Evolutionary conservation across 2,797 vertebrate species (phyloP), one percentile per base, ranked within the genome.

Genomic region (Melanotaenia maccullochi): DNA sequence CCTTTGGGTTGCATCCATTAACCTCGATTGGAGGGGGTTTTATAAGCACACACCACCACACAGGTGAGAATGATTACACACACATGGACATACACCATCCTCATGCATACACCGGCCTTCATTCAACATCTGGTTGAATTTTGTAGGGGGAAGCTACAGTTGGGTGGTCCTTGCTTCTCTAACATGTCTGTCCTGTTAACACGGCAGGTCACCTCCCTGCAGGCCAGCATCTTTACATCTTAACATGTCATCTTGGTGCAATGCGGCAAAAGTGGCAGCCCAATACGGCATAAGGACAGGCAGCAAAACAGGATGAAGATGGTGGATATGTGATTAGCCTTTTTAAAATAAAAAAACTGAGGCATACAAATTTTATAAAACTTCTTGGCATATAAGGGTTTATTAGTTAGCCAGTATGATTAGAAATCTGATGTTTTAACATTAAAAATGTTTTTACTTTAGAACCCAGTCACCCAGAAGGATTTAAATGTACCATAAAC

Each of bases 41-140:
- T 78, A 44, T 47, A 20, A 47, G 44, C 58, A 68, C 55, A 57
- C 71, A 65, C 42, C 28, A 42, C n/a, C 24, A 84, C 82, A 79
- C 93, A 93, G 93, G 92, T 94, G 93, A 94, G 90, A 94, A 91
- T 93, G 92, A 93, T 94, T 93, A 87, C 66, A 66, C 51, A 79
- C 79, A 80, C 78, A 81, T 65, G 59, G 76, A 76, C 64, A 81
- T 80, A 71, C 51, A 68, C 74, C 82, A 8, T 80, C 73, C 83
- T 73, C 79, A 73, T 67, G 65, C 86, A 71, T 75, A 60, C 73
- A 78, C 85, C 64, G 86, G 89, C 83, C 91, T 94, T 94, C 93
- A 90, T 93, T 93, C 89, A 89, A 94, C 94, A 95, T 95, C 92
- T 94, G 94, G 93, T 92, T 92, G 85, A 87, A 90, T 88, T 94